phyloP scores from a whole-genome alignment of 2,797 vertebrate species.

The Odontamblyopus rebecca region DNA sequence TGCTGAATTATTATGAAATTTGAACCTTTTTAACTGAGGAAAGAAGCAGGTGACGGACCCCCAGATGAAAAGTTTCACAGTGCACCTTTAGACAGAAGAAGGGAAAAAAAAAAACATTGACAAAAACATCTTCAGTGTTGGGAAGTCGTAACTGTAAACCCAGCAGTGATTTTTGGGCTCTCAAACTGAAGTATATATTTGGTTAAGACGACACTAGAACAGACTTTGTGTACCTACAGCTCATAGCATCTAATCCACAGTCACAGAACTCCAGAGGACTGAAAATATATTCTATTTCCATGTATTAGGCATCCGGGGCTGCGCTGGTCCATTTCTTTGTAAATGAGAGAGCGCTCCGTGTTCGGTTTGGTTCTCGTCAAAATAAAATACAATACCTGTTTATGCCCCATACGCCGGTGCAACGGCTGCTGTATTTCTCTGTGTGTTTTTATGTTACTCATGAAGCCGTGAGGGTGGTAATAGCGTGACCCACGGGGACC shows the following conservation, averaged over 20 bases:
- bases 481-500: constrained; percentile 7
- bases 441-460: background rate
- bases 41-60: no score
- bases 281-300: background rate
- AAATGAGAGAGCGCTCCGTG: background rate
- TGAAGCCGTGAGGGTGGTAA: constrained; percentile 3
- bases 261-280: background rate
- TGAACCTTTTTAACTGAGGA: no score
- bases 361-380: background rate
- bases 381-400: background rate
- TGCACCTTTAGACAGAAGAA: no score
- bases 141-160: no score
- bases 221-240: background rate
- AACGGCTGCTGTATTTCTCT: background rate
- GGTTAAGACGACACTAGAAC: background rate
- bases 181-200: no score
- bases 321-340: background rate
- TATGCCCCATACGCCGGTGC: background rate
- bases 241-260: background rate
- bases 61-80: no score
- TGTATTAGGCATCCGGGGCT: background rate
- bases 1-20: no score
- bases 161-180: no score
- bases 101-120: no score
- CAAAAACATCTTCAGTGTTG: no score